Percentiles rank a stretch among this genome's conserved stretches.
These are phyloP conservation scores for Oryzias celebensis DNA, from an alignment of 2,113 vertebrate genomes.

Conservation along the genomic window DNA sequence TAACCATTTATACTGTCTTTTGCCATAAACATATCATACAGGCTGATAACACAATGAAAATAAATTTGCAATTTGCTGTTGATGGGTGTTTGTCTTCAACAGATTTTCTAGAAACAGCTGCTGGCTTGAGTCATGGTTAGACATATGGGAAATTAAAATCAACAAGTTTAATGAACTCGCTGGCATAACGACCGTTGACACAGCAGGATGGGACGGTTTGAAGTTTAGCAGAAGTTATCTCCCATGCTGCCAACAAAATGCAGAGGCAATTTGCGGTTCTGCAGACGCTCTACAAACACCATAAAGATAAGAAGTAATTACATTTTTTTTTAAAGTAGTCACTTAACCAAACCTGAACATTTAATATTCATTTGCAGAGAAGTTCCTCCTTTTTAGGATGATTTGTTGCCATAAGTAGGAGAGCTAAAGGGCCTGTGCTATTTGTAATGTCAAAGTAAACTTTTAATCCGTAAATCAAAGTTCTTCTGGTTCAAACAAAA, in stretches of 20 bases:
- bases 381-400: constrained; percentile 34
- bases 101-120: constrained; percentile 8
- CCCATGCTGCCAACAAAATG: constrained; percentile 27
- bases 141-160: constrained; percentile 35
- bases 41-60: no score
- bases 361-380: constrained; percentile 57
- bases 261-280: background rate
- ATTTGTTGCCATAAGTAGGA: constrained; percentile 35
- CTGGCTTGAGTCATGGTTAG: constrained; percentile 2
- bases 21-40: no score
- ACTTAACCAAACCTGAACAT: constrained; percentile 33
- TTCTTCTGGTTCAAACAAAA: background rate
- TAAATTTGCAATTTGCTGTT: background rate
- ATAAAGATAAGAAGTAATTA: constrained; percentile 73
- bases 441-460: no score
- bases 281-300: constrained; percentile 21
- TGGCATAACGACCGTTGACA: constrained; percentile 21
- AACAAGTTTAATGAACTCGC: constrained; percentile 16
- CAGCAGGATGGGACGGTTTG: background rate
- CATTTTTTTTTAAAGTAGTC: constrained; percentile 48
- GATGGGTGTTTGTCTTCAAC: constrained; percentile 6
- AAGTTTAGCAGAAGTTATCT: constrained; percentile 6
- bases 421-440: no score
- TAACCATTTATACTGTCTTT: no score
- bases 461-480: no score